Conservation (phyloP, 1,140 invertebrate genomes). For the Ips nitidus region DNA sequence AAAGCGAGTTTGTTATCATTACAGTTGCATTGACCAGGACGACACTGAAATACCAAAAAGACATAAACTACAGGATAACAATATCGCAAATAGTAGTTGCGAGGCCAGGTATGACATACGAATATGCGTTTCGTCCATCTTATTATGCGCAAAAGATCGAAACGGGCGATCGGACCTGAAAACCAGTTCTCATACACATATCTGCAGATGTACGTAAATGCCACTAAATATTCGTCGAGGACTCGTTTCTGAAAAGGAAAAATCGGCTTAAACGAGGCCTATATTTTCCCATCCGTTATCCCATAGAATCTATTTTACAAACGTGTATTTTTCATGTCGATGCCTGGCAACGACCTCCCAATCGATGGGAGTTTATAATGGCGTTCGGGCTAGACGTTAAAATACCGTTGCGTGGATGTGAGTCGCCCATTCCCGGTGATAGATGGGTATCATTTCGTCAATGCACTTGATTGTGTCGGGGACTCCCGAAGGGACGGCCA, state of each 20-base stretch:
- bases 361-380: conserved; percentile 21
- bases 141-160: conserved; percentile 32
- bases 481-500: conserved; percentile 4
- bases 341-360: conserved; percentile 22
- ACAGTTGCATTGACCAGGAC: neutral
- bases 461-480: conserved; percentile 1
- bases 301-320: conserved; percentile 31
- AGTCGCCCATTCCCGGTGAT: conserved; percentile 9
- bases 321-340: conserved; percentile 28
- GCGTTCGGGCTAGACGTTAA: conserved; percentile 15
- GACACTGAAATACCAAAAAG: conserved; percentile 8
- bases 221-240: conserved; percentile 29
- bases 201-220: conserved; percentile 22
- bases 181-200: conserved; percentile 29
- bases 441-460: conserved; percentile 15
- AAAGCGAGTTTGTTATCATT: too few species aligned
- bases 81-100: conserved; percentile 29
- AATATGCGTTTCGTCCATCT: conserved; percentile 31
- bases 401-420: conserved; percentile 14
- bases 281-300: conserved; percentile 30
- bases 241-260: conserved; percentile 27
- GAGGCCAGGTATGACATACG: conserved; percentile 27
- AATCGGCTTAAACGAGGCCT: conserved; percentile 23
- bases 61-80: conserved; percentile 31
- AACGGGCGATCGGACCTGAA: conserved; percentile 5